phyloP scores from a whole-genome alignment of 2,888 invertebrate genomes.

The Brenthis ino region DNA sequence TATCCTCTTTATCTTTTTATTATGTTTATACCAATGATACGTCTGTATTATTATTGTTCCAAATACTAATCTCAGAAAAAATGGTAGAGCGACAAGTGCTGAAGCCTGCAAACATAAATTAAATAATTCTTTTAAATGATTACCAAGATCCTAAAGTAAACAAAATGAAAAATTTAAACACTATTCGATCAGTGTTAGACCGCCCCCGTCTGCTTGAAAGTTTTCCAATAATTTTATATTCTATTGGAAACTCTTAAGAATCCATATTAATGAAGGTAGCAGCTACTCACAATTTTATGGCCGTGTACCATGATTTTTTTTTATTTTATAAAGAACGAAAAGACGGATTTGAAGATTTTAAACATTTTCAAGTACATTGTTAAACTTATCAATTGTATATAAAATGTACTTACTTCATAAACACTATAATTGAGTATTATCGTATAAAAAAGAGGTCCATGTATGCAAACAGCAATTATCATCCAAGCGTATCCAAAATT shows the following conservation, averaged over 20 bases:
- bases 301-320: no score
- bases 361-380: no score
- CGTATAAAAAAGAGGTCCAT: conserved; percentile 69
- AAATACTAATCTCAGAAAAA: conserved; percentile 65
- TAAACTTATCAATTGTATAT: no score
- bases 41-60: conserved; percentile 69
- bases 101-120: conserved; percentile 56
- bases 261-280: no score
- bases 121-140: not conserved
- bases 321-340: no score
- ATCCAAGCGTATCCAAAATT: conserved; percentile 78
- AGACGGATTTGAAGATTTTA: no score
- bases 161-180: no score
- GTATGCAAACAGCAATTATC: conserved; percentile 66
- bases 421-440: conserved; percentile 59
- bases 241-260: no score
- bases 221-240: no score
- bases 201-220: no score
- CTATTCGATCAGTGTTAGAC: no score
- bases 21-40: conserved; percentile 68
- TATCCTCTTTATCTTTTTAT: conserved; percentile 50
- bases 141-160: not conserved
- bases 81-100: conserved; percentile 68
- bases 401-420: conserved; percentile 57
- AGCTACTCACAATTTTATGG: no score